Percentiles rank a stretch among this genome's conserved stretches.
phyloP scores from a whole-genome alignment of 1,140 invertebrate genomes.

The Drosophila baimaii region DNA sequence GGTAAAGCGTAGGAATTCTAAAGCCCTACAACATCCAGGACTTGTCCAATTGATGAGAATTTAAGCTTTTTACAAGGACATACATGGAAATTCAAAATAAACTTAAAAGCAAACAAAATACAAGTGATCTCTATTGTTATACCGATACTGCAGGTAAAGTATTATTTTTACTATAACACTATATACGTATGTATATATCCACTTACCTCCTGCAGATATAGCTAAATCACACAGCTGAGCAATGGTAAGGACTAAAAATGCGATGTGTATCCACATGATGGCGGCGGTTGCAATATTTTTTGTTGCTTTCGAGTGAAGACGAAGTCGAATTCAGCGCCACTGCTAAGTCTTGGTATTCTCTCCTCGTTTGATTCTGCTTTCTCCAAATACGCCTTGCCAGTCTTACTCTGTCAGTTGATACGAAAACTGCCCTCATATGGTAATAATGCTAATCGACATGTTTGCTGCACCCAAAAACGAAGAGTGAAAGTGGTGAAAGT shows the following conservation, averaged over 20 bases:
- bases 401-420: conserved; percentile 18
- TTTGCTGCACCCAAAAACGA: conserved; percentile 11
- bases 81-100: too few species aligned
- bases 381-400: conserved; percentile 21
- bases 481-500: conserved; percentile 13
- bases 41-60: not conserved
- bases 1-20: conserved; percentile 93
- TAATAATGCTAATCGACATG: conserved; percentile 25
- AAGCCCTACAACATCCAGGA: conserved; percentile 85
- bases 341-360: conserved; percentile 48
- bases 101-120: too few species aligned
- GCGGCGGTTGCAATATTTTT: conserved; percentile 47
- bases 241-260: conserved; percentile 51
- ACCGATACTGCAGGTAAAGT: too few species aligned
- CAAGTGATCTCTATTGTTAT: too few species aligned
- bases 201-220: conserved; percentile 70
- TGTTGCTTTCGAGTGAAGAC: conserved; percentile 30
- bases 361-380: conserved; percentile 33
- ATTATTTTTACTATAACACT: too few species aligned
- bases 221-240: conserved; percentile 64
- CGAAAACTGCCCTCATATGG: conserved; percentile 37
- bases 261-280: conserved; percentile 69
- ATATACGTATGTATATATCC: too few species aligned
- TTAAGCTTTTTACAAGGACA: too few species aligned
- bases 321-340: conserved; percentile 31